Base-by-base conservation (phyloP, 2,888 invertebrate genomes). In the Orthosia gracilis region DNA sequence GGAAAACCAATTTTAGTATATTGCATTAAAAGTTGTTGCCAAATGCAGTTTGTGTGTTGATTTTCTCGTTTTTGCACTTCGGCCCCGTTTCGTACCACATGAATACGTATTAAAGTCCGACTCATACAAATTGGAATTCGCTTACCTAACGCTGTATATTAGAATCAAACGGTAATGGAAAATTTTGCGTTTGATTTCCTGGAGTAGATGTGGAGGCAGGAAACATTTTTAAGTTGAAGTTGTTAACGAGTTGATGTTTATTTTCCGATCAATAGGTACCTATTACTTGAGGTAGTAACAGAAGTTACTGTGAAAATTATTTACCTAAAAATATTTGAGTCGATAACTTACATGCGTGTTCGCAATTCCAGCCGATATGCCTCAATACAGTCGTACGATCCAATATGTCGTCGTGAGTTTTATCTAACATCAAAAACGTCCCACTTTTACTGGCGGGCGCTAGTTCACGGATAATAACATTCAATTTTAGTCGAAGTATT, bases 401-500 rank as follows among this genome's bases (percentile, higher is more conserved):
- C 77, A 78, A 81, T 79, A 82, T 69, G 75, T 82, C 70, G 67
- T 76, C 70, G 77, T 85, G 83, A 86, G 80, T 89, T 89, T 87
- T 86, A 89, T 86, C 85, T 84, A 79, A 88, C 87, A 89, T 87
- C 85, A 88, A 82, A 86, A 87, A 88, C 84, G 87, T 87, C 78
- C 82, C 80, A 86, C 82, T 88, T 88, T 87, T 88, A 89, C 85
- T 87, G 84, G 85, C 80, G 67, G 73, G 74, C 78, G 89, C 89
- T 92, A 93, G 91, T 94, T 94, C 89, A 88, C 92, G 90, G 91
- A 93, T 94, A 94, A 94, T 94, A 95, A 94, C 93, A 95, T 95
- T 95, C 94, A 95, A 96, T 96, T 95, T 94, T 91, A 94, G 93
- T 91, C 91, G 93, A 92, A 93, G 94, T 95, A 95, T 95, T 96